A percentile compares a stretch with the other conserved stretches of the same genome.
Evolutionary conservation across 2,888 invertebrate species (phyloP).

Genomic region (Liopterus haemorrhoidalis): DNA sequence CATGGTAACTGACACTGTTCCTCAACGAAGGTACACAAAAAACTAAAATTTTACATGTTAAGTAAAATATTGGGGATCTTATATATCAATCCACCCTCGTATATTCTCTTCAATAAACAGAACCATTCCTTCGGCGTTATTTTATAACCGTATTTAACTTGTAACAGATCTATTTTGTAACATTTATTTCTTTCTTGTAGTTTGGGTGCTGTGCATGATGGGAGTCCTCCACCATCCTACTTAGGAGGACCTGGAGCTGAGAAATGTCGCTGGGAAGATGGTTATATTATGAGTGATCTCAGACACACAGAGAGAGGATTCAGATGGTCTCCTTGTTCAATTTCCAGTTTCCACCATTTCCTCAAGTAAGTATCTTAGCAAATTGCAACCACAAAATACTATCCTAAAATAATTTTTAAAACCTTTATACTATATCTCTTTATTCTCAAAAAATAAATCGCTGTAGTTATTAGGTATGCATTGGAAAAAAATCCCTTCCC

Average conservation of each 20-base stretch:
- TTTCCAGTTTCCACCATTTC: conserved; percentile 91
- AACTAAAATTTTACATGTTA: too few relatives aligned
- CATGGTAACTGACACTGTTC: too few relatives aligned
- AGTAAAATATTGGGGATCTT: too few relatives aligned
- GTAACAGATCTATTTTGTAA: conserved; percentile 3
- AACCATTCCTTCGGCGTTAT: too few relatives aligned
- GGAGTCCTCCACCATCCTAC: conserved; percentile 90
- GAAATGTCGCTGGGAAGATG: conserved; percentile 93
- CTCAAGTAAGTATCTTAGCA: conserved; percentile 67
- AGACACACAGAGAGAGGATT: conserved; percentile 92
- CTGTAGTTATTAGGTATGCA: not conserved
- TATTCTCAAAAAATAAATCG: not conserved
- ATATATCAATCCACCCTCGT: too few relatives aligned
- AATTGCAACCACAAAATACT: too few relatives aligned
- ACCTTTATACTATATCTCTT: not conserved
- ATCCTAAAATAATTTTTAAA: not conserved
- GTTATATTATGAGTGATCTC: conserved; percentile 92
- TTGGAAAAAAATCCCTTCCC: not conserved
- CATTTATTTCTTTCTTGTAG: conserved; percentile 47
- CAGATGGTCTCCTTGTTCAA: conserved; percentile 89
- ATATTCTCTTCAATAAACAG: too few relatives aligned
- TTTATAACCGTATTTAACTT: conserved; percentile 4
- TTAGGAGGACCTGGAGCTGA: conserved; percentile 91
- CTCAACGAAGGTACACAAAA: too few relatives aligned
- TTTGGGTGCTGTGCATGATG: conserved; percentile 92